phyloP scores from a whole-genome alignment of 2,888 invertebrate species.

The Eudasyphora cyanicolor region DNA sequence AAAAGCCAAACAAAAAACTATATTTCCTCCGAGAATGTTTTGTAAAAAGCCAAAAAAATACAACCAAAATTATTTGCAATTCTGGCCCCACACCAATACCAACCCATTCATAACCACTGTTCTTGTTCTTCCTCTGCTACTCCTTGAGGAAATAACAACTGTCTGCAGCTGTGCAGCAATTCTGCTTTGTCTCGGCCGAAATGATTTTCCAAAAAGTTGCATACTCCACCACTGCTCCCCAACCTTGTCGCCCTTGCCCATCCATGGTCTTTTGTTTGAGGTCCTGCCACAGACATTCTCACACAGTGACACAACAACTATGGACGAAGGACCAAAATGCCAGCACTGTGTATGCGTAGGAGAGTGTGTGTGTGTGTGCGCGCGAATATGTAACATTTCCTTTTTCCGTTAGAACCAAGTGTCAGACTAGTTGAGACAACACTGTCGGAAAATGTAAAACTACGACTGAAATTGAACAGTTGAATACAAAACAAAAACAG shows the following conservation, averaged over 20 bases:
- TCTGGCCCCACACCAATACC: not conserved
- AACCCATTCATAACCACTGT: not conserved
- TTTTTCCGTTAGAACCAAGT: conserved; percentile 62
- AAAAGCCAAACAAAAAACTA: conserved; percentile 16
- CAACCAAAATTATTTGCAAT: conserved; percentile 40
- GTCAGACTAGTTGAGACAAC: conserved; percentile 63
- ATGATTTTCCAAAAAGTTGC: conserved; percentile 55
- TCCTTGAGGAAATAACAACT: conserved; percentile 10
- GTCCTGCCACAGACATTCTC: not conserved
- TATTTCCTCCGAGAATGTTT: not conserved
- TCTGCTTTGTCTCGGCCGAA: conserved; percentile 45
- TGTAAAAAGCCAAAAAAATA: conserved; percentile 34
- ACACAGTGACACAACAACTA: not conserved
- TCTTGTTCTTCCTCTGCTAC: not conserved
- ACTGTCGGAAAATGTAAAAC: conserved; percentile 63
- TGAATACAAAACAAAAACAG: conserved; percentile 15
- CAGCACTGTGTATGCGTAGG: not conserved
- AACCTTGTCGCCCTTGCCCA: not conserved
- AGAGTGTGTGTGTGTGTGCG: conserved; percentile 11
- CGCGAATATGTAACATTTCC: conserved; percentile 54
- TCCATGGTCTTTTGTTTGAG: not conserved
- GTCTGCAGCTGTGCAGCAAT: conserved; percentile 16
- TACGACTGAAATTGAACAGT: conserved; percentile 57
- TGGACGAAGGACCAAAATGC: conserved; percentile 8
- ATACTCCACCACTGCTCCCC: too few relatives aligned